Percentiles rank a stretch among this genome's conserved stretches.
Conservation (phyloP, 2,113 vertebrate genomes). For the Cebus imitator region DNA sequence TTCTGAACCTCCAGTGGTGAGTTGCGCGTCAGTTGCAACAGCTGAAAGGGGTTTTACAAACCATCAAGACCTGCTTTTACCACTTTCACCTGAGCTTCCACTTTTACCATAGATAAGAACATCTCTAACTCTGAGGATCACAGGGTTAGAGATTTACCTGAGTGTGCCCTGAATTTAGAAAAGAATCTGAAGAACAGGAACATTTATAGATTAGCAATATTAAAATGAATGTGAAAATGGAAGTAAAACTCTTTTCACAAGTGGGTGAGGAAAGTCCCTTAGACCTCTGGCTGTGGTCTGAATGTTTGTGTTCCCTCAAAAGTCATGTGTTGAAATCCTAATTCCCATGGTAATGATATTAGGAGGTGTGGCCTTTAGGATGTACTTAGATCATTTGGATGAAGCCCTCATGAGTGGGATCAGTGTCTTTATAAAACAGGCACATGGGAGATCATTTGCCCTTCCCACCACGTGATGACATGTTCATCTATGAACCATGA, state of each 20-base stretch:
- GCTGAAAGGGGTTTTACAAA: neutral
- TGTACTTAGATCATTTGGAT: neutral
- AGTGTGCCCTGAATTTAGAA: neutral
- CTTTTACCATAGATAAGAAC: neutral
- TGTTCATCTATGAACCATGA: neutral
- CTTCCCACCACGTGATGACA: neutral
- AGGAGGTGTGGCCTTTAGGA: neutral
- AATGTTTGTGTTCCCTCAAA: neutral
- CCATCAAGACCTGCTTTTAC: neutral
- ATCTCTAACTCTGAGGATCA: neutral
- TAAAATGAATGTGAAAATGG: neutral
- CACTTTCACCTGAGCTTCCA: neutral
- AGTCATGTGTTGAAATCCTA: neutral
- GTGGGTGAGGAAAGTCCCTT: neutral
- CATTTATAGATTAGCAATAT: neutral
- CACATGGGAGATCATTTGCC: neutral
- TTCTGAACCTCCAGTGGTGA: neutral
- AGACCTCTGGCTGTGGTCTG: neutral
- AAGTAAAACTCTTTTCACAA: neutral
- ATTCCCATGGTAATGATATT: neutral
- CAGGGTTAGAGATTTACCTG: neutral
- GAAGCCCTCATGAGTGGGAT: neutral
- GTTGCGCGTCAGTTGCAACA: neutral
- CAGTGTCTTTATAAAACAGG: neutral
- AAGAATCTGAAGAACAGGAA: neutral